Base-by-base conservation (phyloP, 2,113 vertebrate species). In the Clarias macrocephalus region DNA sequence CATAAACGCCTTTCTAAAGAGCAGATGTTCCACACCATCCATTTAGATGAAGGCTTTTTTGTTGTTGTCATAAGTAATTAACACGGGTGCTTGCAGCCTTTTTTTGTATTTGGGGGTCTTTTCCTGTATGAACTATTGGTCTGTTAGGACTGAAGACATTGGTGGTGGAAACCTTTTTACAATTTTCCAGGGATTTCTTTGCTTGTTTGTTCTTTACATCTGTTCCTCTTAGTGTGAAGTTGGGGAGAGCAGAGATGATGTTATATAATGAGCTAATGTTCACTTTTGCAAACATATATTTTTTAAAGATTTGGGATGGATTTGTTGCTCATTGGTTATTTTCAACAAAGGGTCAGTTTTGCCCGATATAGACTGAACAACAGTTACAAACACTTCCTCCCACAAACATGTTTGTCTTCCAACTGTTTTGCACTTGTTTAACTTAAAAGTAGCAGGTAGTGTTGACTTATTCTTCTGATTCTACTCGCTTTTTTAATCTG, bases 21-120 rank as follows among this genome's bases (percentile, higher is more conserved):
- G 76, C 54, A 57, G n/a, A 59, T 57, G 42, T 80, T 86, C 84
- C 66, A 84, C 60, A 87, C 73, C 70, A 52, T 91, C n/a, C 23
- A 93, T 93, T 92, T 91, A 92, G 80, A 90, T 83, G 85, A 80
- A 12, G 1, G 3, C 72, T 86, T 86, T 59, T 82, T 91, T 90
- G 89, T 65, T 92, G 94, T 92, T 93, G 93, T 95, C 93, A 92
- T 86, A 89, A 92, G 90, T 92, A 94, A 94, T 95, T 94, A 94
- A 85, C 84, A 87, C 85, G 86, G 88, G 90, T 93, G 92, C 89
- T 93, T 79, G 28, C 72, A 80, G 80, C 56, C 65, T 33, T 62
- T 37, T 84, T 57, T n/a, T 13, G 57, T 68, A 15, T 21, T 60
- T 42, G 48, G 4, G 5, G 21, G 2, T 68, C 30, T 15, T 9